A percentile compares a stretch with the other conserved stretches of the same genome.
These are phyloP conservation scores for Brachyistius frenatus DNA, from an alignment of 2,113 vertebrate species.

Conservation along the genomic window DNA sequence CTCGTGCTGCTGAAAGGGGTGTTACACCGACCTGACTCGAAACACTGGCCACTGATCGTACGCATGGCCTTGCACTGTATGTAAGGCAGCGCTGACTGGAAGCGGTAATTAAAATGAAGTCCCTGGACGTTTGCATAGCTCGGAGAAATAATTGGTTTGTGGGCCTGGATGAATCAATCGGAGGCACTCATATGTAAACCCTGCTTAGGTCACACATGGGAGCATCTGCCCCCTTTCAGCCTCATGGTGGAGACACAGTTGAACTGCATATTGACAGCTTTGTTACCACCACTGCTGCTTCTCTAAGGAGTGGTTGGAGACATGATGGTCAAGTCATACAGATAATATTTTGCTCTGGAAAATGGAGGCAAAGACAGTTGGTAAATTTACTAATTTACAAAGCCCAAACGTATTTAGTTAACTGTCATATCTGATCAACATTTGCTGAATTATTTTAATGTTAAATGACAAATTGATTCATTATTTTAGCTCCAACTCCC, in stretches of 20 bases:
- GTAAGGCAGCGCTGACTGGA: conserved; percentile 58
- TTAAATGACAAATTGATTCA: too few species aligned
- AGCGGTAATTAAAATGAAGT: conserved; percentile 66
- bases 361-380: neutral
- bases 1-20: neutral
- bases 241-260: conserved; percentile 13
- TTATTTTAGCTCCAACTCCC: too few species aligned
- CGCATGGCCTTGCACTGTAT: conserved; percentile 33
- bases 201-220: conserved; percentile 26
- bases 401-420: too few species aligned
- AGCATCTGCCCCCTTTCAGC: conserved; percentile 12
- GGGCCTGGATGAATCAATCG: conserved; percentile 56
- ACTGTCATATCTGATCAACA: too few species aligned
- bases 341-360: neutral
- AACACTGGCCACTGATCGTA: conserved; percentile 41
- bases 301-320: neutral
- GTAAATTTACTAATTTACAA: too few species aligned
- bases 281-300: neutral
- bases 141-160: conserved; percentile 62
- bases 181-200: conserved; percentile 29
- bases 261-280: conserved; percentile 26
- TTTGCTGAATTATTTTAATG: too few species aligned
- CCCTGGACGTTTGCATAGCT: conserved; percentile 32
- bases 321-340: neutral
- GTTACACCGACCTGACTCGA: conserved; percentile 4